Conservation (phyloP, 1,140 invertebrate genomes). For the Euwallacea fornicatus region DNA sequence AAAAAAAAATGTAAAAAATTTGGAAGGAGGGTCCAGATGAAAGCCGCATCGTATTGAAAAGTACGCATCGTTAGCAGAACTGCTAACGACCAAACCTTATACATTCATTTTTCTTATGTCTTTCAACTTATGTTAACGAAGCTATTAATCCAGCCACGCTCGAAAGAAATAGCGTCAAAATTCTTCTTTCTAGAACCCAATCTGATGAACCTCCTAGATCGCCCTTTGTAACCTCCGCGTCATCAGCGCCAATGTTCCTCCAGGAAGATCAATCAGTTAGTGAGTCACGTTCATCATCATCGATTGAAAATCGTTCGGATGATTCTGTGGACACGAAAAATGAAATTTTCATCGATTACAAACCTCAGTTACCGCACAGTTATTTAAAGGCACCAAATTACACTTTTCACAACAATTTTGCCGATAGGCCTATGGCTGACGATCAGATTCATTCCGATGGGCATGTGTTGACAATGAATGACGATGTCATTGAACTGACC, state of each 20-base stretch:
- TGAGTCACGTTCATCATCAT: constrained; percentile 48
- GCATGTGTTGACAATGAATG: not conserved
- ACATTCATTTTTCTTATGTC: no score
- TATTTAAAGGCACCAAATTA: not conserved
- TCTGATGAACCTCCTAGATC: constrained; percentile 79
- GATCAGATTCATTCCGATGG: not conserved
- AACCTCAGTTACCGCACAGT: constrained; percentile 61
- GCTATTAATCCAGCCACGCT: not conserved
- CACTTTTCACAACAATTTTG: no score
- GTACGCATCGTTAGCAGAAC: no score
- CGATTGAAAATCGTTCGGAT: constrained; percentile 49
- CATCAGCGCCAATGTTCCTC: constrained; percentile 20
- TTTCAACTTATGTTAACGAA: not conserved
- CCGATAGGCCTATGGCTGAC: not conserved
- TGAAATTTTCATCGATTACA: constrained; percentile 86
- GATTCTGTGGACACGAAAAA: constrained; percentile 67
- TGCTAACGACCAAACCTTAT: no score
- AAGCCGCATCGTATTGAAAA: no score
- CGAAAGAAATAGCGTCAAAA: not conserved
- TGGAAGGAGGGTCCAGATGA: no score
- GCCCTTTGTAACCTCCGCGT: constrained; percentile 61
- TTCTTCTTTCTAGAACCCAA: constrained; percentile 62
- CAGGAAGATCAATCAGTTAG: constrained; percentile 40
- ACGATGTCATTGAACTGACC: not conserved
- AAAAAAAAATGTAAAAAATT: no score